Conservation (phyloP, 2,888 invertebrate genomes). For the Lottia gigantea region DNA sequence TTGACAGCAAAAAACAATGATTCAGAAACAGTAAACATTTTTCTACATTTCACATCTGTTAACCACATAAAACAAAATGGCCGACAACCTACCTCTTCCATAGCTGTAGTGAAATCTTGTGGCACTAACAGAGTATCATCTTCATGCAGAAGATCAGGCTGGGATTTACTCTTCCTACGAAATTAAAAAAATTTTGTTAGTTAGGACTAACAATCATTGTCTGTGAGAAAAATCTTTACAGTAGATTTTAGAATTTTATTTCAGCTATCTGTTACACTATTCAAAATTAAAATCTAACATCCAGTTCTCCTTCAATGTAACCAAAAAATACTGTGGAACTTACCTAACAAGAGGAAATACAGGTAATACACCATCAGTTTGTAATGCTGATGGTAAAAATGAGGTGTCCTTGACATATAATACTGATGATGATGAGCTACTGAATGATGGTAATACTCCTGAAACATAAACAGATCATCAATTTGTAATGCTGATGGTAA, state of each 20-base stretch:
- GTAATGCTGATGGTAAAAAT: conserved; percentile 15
- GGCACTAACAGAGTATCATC: conserved; percentile 60
- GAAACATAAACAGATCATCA: conserved; percentile 36
- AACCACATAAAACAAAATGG: too few relatives aligned
- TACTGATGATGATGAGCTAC: neutral
- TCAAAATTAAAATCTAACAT: too few relatives aligned
- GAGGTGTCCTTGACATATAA: neutral
- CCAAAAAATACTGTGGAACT: neutral
- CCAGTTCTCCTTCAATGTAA: too few relatives aligned
- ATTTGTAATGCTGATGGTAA: conserved; percentile 22
- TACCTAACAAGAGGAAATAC: conserved; percentile 38
- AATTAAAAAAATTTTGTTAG: neutral
- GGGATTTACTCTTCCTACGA: conserved; percentile 52
- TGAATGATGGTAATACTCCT: too few relatives aligned
- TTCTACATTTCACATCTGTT: too few relatives aligned
- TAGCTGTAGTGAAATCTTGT: conserved; percentile 59
- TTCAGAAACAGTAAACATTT: too few relatives aligned
- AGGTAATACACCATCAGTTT: conserved; percentile 39
- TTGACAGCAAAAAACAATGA: too few relatives aligned
- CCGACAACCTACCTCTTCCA: conserved; percentile 53
- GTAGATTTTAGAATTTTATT: too few relatives aligned
- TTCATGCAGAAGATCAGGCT: conserved; percentile 43
- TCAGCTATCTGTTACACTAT: too few relatives aligned
- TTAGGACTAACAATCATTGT: too few relatives aligned
- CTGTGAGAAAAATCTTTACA: too few relatives aligned